These are phyloP conservation scores for Ferdinandea cuprea DNA, from an alignment of 2,888 invertebrate genomes.

Conservation along the genomic window DNA sequence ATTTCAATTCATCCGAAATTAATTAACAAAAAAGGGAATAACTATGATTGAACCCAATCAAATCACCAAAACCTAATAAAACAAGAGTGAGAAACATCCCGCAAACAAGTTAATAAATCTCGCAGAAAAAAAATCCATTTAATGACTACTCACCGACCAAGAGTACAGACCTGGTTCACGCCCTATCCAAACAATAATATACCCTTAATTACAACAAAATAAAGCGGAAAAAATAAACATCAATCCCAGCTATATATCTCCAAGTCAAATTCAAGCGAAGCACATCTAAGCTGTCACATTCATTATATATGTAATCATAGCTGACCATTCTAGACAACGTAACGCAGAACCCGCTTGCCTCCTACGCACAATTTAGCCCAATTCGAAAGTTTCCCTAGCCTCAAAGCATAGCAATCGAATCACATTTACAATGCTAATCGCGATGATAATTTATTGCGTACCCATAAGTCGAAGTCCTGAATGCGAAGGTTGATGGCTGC, in stretches of 20 bases:
- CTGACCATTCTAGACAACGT: conserved; percentile 15
- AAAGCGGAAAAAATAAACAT: no score
- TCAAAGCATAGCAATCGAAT: conserved; percentile 23
- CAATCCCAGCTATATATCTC: conserved; percentile 12
- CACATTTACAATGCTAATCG: conserved; percentile 56
- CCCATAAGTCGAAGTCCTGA: conserved; percentile 24
- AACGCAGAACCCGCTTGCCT: not conserved
- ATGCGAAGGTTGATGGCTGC: not conserved
- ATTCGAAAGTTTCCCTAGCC: conserved; percentile 17
- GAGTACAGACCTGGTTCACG: not conserved
- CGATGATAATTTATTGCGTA: conserved; percentile 43
- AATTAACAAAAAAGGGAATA: conserved; percentile 20
- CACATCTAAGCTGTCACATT: conserved; percentile 42
- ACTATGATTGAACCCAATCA: conserved; percentile 15
- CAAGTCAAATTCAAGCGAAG: conserved; percentile 37
- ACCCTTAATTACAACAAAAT: conserved; percentile 31
- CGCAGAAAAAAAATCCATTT: conserved; percentile 17
- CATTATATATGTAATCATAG: conserved; percentile 38
- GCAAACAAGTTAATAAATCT: conserved; percentile 27
- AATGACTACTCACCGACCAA: not conserved
- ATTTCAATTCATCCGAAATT: conserved; percentile 9
- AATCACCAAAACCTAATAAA: not conserved
- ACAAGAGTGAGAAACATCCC: not conserved
- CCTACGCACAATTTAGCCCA: conserved; percentile 3
- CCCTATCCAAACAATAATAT: not conserved